Evolutionary conservation across 2,888 invertebrate genomes (phyloP).

Genomic region (Lepeophtheirus nordmannii): DNA sequence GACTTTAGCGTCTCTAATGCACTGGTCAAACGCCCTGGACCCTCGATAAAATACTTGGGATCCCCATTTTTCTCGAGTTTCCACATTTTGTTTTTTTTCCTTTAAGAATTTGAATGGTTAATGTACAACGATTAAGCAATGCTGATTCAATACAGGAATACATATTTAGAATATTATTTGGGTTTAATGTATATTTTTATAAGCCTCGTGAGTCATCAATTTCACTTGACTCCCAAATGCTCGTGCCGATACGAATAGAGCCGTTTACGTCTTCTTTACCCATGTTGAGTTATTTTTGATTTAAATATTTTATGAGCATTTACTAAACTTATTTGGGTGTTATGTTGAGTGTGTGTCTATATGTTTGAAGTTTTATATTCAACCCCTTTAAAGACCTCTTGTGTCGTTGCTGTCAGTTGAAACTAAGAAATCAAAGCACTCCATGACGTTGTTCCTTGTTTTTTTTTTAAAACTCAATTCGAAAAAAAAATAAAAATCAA

Average conservation of each 20-base stretch:
- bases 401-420: conserved; percentile 12
- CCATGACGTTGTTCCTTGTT: not conserved
- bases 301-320: not conserved
- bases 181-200: not conserved
- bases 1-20: conserved; percentile 4
- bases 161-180: no score
- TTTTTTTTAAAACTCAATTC: not conserved
- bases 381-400: conserved; percentile 19
- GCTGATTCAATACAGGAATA: no score
- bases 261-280: not conserved
- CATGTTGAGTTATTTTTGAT: not conserved
- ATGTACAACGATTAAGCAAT: no score
- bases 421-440: conserved; percentile 9
- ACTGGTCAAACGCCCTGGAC: conserved; percentile 6
- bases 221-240: conserved; percentile 10
- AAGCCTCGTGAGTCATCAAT: conserved; percentile 14
- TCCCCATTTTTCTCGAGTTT: not conserved
- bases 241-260: conserved; percentile 3
- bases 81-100: not conserved
- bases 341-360: no score
- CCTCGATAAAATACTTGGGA: conserved; percentile 13
- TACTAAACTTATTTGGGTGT: not conserved
- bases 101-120: no score
- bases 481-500: no score
- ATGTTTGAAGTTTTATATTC: no score